Conservation (phyloP, 2,113 vertebrate genomes). For the Oreochromis niloticus region DNA sequence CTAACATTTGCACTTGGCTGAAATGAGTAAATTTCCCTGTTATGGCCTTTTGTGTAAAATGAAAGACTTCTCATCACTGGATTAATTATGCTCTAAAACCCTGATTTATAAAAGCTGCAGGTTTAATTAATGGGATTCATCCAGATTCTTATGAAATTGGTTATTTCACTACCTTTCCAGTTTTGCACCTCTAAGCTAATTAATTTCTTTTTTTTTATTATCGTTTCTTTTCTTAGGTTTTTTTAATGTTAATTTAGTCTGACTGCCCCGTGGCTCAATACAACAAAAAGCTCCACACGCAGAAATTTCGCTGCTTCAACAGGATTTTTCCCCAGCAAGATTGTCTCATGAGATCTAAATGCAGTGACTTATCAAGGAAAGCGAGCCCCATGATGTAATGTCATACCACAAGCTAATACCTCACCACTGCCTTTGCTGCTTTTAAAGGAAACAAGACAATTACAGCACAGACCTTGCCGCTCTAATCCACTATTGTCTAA, state of each 20-base stretch:
- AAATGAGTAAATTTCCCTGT: not conserved
- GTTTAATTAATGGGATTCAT: not conserved
- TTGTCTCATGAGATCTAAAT: not conserved
- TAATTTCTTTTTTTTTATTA: not conserved
- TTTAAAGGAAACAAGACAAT: not conserved
- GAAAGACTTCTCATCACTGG: not conserved
- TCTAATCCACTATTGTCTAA: not conserved
- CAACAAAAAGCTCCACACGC: constrained; percentile 13
- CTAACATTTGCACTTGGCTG: not conserved
- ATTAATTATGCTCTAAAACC: not conserved
- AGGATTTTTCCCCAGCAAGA: not conserved
- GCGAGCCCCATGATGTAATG: not conserved
- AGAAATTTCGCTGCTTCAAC: not conserved
- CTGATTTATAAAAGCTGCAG: not conserved
- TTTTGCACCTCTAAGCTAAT: not conserved
- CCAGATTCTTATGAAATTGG: not conserved
- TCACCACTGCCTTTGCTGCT: not conserved
- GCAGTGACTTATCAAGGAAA: not conserved
- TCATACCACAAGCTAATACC: not conserved
- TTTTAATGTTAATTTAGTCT: not conserved
- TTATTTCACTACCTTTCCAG: not conserved
- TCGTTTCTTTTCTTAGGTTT: not conserved
- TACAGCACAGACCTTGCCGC: not conserved
- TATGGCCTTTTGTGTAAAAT: not conserved
- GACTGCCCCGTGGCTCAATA: not conserved